Evolutionary conservation across 2,113 vertebrate genomes (phyloP), one percentile per base, ranked within the genome.

Genomic region (Naja naja): DNA sequence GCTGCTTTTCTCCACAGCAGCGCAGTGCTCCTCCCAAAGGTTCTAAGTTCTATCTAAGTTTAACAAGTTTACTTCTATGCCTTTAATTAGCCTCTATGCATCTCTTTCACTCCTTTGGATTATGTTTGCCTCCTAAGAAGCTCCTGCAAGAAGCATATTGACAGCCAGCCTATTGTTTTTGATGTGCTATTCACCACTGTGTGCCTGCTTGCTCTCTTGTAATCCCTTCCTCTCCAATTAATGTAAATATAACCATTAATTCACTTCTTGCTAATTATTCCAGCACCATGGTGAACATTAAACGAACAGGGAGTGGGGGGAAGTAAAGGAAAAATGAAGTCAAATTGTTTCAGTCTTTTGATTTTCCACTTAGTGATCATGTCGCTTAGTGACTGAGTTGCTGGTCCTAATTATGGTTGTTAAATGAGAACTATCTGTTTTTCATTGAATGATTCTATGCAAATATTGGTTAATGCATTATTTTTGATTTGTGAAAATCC

Each of bases 401-500:
- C 69, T 39, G 69, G 69, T 74, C n/a, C 69, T 18, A 39, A 39
- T 81, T 81, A 39, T 81, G 34, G 69, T 81, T 81, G 69, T 6
- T 81, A 81, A 81, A 39, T 39, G n/a, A 74, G 69, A 20, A 74
- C n/a, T 74, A 74, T 2, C n/a, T 74, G n/a, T 39, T 74, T n/a
- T 39, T 16, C 16, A 20, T n/a, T 53, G 43, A 60, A 55, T 58
- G 88, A 25, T n/a, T 69, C 3, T 52, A 23, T 60, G 39, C 12
- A 91, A 23, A 45, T 89, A 22, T 85, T 89, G 18, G 2, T 55
- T 91, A 45, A 25, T 64, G 22, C 60, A 52, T 58, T 90, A 85
- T 93, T 93, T 93, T n/a, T 47, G 39, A 74, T 22, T 88, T 55
- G 47, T 34, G 52, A 12, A 91, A 91, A 69, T n/a, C 87, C 27